Evolutionary conservation across 2,888 invertebrate genomes (phyloP).

Genomic region (Nomada ferruginata): DNA sequence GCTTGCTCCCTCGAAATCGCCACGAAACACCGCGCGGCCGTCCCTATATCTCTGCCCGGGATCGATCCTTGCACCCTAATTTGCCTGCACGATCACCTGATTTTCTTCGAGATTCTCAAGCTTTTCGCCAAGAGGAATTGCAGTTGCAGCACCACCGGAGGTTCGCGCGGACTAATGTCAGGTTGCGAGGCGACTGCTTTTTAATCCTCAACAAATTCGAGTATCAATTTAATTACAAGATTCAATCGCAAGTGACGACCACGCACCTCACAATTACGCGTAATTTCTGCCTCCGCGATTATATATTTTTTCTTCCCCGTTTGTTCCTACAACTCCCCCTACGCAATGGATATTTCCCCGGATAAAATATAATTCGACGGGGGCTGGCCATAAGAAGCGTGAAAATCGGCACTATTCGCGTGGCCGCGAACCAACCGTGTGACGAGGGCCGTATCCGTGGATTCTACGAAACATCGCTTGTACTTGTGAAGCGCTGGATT

Average conservation of each 20-base stretch:
- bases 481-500: conserved; percentile 61
- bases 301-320: neutral
- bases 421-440: conserved; percentile 1
- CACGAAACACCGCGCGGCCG: neutral
- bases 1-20: conserved; percentile 25
- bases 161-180: neutral
- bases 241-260: neutral
- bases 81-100: conserved; percentile 30
- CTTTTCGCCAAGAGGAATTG: neutral
- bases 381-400: neutral
- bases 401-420: conserved; percentile 47
- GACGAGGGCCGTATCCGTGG: conserved; percentile 41
- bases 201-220: conserved; percentile 10
- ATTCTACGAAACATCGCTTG: conserved; percentile 45
- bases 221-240: neutral
- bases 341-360: neutral
- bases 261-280: neutral
- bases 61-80: conserved; percentile 26
- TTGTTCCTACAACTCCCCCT: neutral
- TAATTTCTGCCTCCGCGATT: conserved; percentile 1
- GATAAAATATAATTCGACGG: conserved; percentile 3
- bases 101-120: conserved; percentile 15
- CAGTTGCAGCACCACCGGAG: neutral
- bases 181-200: neutral
- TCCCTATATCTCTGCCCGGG: conserved; percentile 17